Evolutionary conservation across 2,888 invertebrate genomes (phyloP), one percentile per base, ranked within the genome.

Genomic region (Drosophila prolongata): DNA sequence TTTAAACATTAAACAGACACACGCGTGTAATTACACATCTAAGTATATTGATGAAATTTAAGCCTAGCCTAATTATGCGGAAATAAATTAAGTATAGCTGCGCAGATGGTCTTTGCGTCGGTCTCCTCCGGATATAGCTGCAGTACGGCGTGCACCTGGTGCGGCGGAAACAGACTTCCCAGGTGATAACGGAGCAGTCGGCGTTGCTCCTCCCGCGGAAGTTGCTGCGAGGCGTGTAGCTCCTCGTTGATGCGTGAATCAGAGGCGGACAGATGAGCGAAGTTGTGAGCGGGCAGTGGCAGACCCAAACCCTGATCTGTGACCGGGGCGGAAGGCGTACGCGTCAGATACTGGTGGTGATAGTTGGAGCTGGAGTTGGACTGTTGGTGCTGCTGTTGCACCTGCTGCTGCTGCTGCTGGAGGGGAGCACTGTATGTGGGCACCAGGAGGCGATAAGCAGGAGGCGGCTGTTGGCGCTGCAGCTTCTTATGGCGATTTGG

Each of bases 121-220:
- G 95, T 97, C 91, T 98, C 98, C 53, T 97, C 96, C 0, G 98
- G 98, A 92, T 97, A 95, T 77, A 96, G 93, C 73, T 95, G 95
- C 96, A 99, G 97, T 0, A 96, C 98, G 56, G 95, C 95, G 56
- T 95, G 94, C n/a, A 98, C 98, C 89, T 97, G 96, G 77, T 96
- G 95, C 89, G 97, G 96, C 0, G 98, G 97, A 92, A 99, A 99
- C 65, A 98, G 95, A 58, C 96, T 96, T n/a, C 97, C 95, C 75
- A 99, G 93, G 92, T 98, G 97, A 92, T 96, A 98, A 91, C 96
- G 97, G 89, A 98, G 93, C 79, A 95, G 94, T 34, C 95, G 94
- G 0, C 97, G 94, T 19, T 95, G 95, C 84, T 97, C 97, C 61
- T 92, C 85, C 4, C 86, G 74, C 0, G 87, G 75, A 43, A 83